These are phyloP conservation scores for Uria aalge DNA, from an alignment of 2,113 vertebrate genomes.

Conservation along the genomic window DNA sequence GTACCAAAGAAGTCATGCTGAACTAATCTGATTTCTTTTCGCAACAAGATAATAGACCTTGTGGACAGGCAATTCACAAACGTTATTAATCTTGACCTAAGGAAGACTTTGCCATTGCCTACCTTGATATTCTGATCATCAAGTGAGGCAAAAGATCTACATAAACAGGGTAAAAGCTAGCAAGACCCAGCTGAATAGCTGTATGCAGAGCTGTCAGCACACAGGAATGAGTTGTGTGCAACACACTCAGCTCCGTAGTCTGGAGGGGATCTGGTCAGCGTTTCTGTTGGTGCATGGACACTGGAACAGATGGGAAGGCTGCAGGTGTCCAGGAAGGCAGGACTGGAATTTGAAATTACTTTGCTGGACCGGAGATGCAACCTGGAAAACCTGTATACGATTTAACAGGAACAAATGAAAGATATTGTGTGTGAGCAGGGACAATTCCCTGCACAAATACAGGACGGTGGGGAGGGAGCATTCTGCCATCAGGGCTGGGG, in stretches of 20 bases:
- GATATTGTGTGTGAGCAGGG: accelerated
- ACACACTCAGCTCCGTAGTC: accelerated
- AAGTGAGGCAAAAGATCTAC: not conserved
- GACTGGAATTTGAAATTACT: not conserved
- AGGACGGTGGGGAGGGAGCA: accelerated
- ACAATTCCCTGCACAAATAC: not conserved
- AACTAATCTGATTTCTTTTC: not conserved
- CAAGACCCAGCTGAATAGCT: not conserved
- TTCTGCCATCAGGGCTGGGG: not conserved
- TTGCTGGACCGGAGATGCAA: not conserved
- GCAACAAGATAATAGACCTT: not conserved
- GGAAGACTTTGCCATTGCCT: not conserved
- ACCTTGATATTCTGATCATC: not conserved
- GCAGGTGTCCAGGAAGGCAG: conserved; percentile 21
- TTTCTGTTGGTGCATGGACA: not conserved
- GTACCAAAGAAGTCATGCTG: not conserved
- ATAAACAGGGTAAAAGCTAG: not conserved
- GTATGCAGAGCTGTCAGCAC: not conserved
- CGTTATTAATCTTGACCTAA: not conserved
- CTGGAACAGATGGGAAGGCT: not conserved
- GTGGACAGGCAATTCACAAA: not conserved
- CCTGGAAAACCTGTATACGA: not conserved
- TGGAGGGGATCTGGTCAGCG: not conserved
- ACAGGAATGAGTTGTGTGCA: not conserved
- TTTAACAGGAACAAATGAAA: not conserved